Conservation (phyloP, 2,113 vertebrate genomes). For the Halichoerus grypus region DNA sequence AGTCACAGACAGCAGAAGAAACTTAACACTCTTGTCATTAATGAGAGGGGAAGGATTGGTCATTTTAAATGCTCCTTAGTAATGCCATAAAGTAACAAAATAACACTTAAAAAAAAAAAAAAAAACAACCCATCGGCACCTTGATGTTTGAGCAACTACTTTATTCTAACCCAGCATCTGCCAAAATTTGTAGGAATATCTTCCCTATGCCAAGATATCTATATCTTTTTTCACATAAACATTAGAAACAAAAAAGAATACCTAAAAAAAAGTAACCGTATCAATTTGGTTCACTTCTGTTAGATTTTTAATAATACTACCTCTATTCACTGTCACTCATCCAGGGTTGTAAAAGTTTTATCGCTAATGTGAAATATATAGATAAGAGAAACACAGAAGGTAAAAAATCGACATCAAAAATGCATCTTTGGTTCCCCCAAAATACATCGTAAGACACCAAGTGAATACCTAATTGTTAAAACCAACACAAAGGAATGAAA, state of each 20-base stretch:
- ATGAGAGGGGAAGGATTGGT: slow-evolving; percentile 53
- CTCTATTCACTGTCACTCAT: neutral
- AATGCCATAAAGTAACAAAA: slow-evolving; percentile 69
- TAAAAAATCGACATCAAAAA: neutral
- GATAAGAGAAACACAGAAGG: neutral
- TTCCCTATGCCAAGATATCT: neutral
- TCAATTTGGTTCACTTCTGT: neutral
- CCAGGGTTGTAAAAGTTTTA: slow-evolving; percentile 34
- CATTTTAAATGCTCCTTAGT: slow-evolving; percentile 64
- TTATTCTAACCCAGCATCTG: slow-evolving; percentile 52
- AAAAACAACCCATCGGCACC: neutral
- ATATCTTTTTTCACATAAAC: neutral
- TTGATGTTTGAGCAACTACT: slow-evolving; percentile 4
- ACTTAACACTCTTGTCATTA: slow-evolving; percentile 64
- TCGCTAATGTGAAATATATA: slow-evolving; percentile 42
- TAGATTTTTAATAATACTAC: neutral
- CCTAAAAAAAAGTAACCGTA: neutral
- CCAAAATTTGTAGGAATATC: neutral
- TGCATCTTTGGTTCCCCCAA: neutral
- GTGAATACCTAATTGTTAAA: slow-evolving; percentile 67
- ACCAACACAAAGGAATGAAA: slow-evolving; percentile 61
- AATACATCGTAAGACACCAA: slow-evolving; percentile 47
- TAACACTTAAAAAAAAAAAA: slow-evolving; percentile 11
- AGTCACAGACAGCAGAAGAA: slow-evolving; percentile 69
- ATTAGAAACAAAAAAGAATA: slow-evolving; percentile 23